Percentiles rank a stretch among this genome's conserved stretches.
Conservation (phyloP, 2,113 vertebrate genomes). For the Nematolebias whitei region DNA sequence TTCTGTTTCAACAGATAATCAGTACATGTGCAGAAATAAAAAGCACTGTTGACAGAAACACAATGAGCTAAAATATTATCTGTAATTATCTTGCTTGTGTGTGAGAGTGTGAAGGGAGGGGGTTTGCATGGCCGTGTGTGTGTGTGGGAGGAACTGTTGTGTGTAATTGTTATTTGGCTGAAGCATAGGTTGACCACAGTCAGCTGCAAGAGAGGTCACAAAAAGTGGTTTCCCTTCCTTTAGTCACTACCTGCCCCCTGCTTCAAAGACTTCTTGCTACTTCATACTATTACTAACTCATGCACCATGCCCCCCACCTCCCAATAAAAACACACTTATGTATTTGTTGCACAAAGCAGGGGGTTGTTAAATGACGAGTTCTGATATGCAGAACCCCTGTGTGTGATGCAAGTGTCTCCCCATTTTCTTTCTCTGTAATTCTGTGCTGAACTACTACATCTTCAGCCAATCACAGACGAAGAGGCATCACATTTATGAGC, state of each 20-base stretch:
- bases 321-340: background rate
- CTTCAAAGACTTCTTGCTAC: slow-evolving; percentile 30
- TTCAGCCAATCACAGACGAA: slow-evolving; percentile 57
- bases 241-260: slow-evolving; percentile 32
- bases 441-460: slow-evolving; percentile 17
- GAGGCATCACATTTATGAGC: slow-evolving; percentile 66
- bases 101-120: no score
- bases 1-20: no score
- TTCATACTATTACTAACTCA: slow-evolving; percentile 30
- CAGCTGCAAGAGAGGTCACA: no score
- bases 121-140: no score
- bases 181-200: no score
- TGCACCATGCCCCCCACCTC: background rate
- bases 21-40: no score
- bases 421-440: slow-evolving; percentile 26
- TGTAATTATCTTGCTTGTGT: no score
- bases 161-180: no score
- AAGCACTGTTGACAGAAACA: no score
- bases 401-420: slow-evolving; percentile 16
- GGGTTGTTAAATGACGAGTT: background rate
- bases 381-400: background rate
- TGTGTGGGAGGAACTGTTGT: no score
- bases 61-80: no score
- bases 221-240: slow-evolving; percentile 36
- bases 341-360: slow-evolving; percentile 2